These are phyloP conservation scores for Paradisaea rubra DNA, from an alignment of 2,113 vertebrate species.

Conservation along the genomic window DNA sequence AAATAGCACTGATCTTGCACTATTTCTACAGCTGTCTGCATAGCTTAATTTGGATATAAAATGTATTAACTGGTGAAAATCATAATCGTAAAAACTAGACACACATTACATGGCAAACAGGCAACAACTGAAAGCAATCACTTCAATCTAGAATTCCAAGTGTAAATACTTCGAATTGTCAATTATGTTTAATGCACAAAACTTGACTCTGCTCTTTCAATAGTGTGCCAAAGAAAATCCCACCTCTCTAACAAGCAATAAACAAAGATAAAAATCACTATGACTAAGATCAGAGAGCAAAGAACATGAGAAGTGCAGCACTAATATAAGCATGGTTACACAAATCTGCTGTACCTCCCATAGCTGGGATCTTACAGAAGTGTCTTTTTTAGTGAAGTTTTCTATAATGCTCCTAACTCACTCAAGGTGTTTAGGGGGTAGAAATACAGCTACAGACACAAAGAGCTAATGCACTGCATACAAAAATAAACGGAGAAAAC, in stretches of 20 bases:
- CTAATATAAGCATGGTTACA: not conserved
- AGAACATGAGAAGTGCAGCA: not conserved
- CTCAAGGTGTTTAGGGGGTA: fast-evolving
- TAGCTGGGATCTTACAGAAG: not conserved
- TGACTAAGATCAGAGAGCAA: not conserved
- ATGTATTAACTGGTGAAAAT: not conserved
- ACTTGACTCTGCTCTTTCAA: not conserved
- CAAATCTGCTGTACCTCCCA: not conserved
- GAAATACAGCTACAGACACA: not conserved
- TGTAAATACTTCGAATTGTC: not conserved
- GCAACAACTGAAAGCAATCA: not conserved
- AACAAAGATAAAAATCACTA: not conserved
- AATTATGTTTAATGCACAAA: not conserved
- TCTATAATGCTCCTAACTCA: not conserved
- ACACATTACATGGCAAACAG: not conserved
- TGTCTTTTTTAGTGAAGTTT: not conserved
- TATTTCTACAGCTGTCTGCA: not conserved
- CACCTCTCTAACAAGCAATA: not conserved
- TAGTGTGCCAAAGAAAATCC: not conserved
- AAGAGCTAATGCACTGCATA: not conserved
- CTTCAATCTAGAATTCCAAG: not conserved
- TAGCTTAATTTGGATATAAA: not conserved
- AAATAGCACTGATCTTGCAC: not conserved
- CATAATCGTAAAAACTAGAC: not conserved
- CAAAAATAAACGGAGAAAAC: not conserved